Conservation (phyloP, 1,140 invertebrate species). For the Batillaria attramentaria region DNA sequence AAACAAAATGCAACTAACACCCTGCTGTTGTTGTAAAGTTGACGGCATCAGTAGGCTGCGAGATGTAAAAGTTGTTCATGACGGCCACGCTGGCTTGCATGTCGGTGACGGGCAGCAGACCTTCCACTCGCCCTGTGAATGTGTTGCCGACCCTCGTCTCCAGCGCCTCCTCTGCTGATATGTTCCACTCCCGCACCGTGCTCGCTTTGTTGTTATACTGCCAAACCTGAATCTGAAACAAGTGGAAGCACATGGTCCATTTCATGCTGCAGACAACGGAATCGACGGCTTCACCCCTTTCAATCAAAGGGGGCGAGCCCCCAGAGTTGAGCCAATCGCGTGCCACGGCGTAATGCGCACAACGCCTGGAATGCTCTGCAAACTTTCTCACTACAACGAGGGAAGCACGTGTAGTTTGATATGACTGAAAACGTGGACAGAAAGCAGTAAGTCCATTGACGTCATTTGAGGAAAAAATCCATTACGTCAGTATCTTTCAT, state of each 20-base stretch:
- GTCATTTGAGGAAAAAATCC: no score
- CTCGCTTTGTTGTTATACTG: conserved; percentile 27
- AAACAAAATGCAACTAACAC: conserved; percentile 44
- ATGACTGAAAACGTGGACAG: no score
- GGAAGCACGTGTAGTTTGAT: no score
- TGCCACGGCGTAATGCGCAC: no score
- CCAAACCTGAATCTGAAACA: conserved; percentile 52
- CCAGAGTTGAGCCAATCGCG: no score
- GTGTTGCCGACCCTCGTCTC: conserved; percentile 27
- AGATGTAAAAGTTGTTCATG: conserved; percentile 55
- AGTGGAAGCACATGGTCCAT: background rate
- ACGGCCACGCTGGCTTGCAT: conserved; percentile 53
- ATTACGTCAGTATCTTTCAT: no score
- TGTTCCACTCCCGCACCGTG: conserved; percentile 48
- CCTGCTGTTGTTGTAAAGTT: conserved; percentile 45
- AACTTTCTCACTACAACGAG: no score
- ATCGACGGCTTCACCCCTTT: no score
- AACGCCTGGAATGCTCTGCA: no score
- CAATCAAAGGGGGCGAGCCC: no score
- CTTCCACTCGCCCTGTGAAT: conserved; percentile 33
- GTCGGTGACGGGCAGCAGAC: conserved; percentile 46
- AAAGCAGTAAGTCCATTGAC: no score
- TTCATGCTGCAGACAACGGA: no score
- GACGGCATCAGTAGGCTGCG: conserved; percentile 45
- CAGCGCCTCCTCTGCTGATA: conserved; percentile 28